Evolutionary conservation across 2,888 invertebrate genomes (phyloP), one percentile per base, ranked within the genome.

Genomic region (Dynastes grantii): DNA sequence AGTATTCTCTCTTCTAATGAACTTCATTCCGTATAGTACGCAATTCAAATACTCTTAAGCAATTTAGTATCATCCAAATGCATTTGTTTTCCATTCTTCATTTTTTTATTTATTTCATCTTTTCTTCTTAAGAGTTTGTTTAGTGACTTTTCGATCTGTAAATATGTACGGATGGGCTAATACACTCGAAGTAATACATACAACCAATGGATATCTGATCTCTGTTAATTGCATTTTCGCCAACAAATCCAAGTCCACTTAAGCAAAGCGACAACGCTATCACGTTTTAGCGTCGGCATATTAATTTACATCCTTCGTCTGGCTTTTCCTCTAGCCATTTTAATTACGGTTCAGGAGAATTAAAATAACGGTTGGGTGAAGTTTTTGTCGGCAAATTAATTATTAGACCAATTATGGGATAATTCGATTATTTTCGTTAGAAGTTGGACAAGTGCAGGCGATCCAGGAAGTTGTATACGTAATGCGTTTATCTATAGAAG

Each of bases 371-470:
- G 73, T 75, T 45, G 61, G 49, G 61, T 75, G 73, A 61, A 75
- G 73, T 75, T 75, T 61, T 75, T 75, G 22, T 61, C 22, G 27
- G 61, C 27, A 45, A 45, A 40, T 75, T 75, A 75, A 61, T 45
- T 61, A 61, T 45, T 61, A 49, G 45, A 40, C 16, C 73, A 61
- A 75, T 75, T 75, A 75, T 40, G 73, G 49, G 61, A 75, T 75
- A 75, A 75, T 75, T 75, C 73, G 73, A 61, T 75, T 75, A 75
- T 75, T 68, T 68, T 68, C 51, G 51, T 53, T 68, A 32, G 68
- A 68, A 49, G 51, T 51, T 61, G 61, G 61, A 45, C 27, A 16
- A 73, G 58, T 40, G 37, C 73, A 45, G 49, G 61, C 45, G 13
- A 75, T 13, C 27, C 27, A 63, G 73, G 61, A 61, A 61, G 40